phyloP scores from a whole-genome alignment of 2,797 vertebrate species.

The Gymnopithys bicolor region DNA sequence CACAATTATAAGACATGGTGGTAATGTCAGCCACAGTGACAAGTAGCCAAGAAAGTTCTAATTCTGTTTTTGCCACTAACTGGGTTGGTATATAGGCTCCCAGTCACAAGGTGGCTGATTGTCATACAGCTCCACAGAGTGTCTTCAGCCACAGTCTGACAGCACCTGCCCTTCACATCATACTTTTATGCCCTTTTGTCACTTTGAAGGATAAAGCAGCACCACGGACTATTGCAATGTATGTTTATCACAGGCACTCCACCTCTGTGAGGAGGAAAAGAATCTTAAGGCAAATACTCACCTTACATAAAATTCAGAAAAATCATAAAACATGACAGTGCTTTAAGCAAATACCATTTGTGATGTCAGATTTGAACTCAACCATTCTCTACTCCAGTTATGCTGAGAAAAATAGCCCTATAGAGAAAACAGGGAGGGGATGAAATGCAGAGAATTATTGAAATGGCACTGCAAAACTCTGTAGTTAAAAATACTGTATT shows the following conservation, averaged over 20 bases:
- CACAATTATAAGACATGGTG: not conserved
- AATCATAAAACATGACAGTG: not conserved
- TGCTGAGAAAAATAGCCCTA: not conserved
- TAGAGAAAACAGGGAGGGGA: not conserved
- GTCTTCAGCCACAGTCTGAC: rapidly evolving
- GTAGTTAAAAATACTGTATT: not conserved
- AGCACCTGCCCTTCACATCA: not conserved
- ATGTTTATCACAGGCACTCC: not conserved
- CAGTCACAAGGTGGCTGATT: not conserved
- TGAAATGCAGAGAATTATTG: not conserved
- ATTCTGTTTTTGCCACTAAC: not conserved
- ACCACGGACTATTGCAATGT: not conserved
- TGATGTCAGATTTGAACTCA: not conserved
- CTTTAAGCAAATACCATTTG: not conserved
- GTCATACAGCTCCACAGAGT: not conserved
- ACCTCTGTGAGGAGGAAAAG: not conserved
- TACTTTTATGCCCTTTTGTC: not conserved
- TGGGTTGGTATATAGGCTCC: not conserved
- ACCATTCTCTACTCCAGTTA: not conserved
- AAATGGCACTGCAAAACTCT: not conserved
- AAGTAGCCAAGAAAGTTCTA: not conserved
- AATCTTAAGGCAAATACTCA: not conserved
- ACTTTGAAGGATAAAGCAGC: not conserved
- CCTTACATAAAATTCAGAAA: not conserved
- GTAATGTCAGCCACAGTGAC: not conserved